phyloP scores from a whole-genome alignment of 2,113 vertebrate genomes.

The Neoarius graeffei region DNA sequence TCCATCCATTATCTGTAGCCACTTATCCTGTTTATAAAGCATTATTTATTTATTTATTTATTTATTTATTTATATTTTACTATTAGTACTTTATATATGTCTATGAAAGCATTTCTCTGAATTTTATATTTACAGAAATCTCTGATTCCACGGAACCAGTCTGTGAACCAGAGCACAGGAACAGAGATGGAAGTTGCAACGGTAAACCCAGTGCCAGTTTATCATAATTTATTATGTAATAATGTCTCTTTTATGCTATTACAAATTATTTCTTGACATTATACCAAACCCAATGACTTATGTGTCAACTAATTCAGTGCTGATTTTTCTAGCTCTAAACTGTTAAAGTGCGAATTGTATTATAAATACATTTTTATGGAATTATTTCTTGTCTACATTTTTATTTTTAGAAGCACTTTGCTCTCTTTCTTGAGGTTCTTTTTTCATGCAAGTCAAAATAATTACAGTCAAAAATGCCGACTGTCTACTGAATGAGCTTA shows the following conservation, averaged over 20 bases:
- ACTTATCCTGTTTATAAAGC: too few relatives aligned
- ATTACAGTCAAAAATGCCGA: conserved; percentile 53
- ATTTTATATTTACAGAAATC: conserved; percentile 66
- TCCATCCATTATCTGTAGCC: too few relatives aligned
- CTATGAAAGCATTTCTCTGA: conserved; percentile 1
- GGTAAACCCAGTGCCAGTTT: conserved; percentile 61
- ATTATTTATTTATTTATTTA: too few relatives aligned
- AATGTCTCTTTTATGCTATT: neutral
- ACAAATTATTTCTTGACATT: neutral
- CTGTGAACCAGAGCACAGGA: conserved; percentile 68
- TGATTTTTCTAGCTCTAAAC: neutral
- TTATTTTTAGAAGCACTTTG: neutral
- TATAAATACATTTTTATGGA: neutral
- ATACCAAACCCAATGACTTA: neutral
- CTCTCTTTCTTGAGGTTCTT: neutral
- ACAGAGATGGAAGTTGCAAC: conserved; percentile 65
- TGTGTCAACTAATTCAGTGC: neutral
- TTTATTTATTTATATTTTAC: neutral
- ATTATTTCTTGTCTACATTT: neutral
- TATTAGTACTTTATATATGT: neutral
- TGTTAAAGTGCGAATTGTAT: neutral
- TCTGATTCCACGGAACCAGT: conserved; percentile 56
- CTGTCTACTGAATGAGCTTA: conserved; percentile 64
- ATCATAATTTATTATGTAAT: neutral
- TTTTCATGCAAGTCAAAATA: conserved; percentile 54